phyloP scores from a whole-genome alignment of 2,888 invertebrate genomes.

The Adelognathus sp. region DNA sequence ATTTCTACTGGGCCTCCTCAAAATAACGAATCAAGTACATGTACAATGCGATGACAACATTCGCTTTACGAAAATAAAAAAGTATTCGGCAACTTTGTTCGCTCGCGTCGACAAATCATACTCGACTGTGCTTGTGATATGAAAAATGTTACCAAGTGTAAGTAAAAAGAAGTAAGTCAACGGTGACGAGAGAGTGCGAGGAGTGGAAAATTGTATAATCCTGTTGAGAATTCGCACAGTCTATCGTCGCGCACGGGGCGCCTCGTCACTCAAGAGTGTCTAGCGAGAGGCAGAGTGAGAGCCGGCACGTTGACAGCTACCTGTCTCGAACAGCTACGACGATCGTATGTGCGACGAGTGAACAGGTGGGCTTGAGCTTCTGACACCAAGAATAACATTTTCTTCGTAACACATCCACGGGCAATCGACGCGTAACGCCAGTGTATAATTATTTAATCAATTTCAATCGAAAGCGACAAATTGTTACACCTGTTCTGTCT shows the following conservation, averaged over 20 bases:
- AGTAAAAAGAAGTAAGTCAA: not conserved
- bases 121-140: too few relatives aligned
- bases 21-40: too few relatives aligned
- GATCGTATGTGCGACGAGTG: constrained; percentile 24
- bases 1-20: too few relatives aligned
- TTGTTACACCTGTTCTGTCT: not conserved
- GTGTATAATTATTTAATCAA: not conserved
- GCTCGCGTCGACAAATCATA: too few relatives aligned
- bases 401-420: not conserved
- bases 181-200: not conserved
- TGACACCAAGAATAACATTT: not conserved
- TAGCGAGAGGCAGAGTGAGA: constrained; percentile 1
- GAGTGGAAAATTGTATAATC: constrained; percentile 6
- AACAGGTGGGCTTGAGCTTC: constrained; percentile 2
- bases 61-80: too few relatives aligned
- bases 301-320: constrained; percentile 10
- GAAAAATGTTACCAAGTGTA: too few relatives aligned
- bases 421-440: not conserved
- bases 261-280: constrained; percentile 17
- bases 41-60: too few relatives aligned
- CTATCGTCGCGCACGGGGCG: not conserved
- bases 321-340: constrained; percentile 40
- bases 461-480: not conserved
- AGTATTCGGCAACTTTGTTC: too few relatives aligned
- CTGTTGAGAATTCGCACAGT: not conserved